Conservation (phyloP, 2,797 vertebrate species). For the Toxotes lorentzi region DNA sequence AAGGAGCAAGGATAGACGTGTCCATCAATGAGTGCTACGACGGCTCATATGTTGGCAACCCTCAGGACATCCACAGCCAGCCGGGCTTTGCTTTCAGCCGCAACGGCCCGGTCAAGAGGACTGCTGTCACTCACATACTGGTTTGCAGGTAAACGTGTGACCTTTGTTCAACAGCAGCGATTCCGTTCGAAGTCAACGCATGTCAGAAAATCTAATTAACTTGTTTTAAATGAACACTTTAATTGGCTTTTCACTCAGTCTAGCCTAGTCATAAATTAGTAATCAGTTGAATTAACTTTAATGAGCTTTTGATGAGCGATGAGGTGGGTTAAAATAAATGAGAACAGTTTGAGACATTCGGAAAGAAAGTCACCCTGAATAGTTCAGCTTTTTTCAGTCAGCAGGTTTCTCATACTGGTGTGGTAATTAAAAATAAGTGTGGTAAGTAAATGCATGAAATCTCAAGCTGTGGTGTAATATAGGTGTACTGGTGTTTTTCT, state of each 20-base stretch:
- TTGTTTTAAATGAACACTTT: background rate
- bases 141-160: constrained; percentile 91
- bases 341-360: background rate
- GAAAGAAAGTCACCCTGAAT: background rate
- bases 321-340: background rate
- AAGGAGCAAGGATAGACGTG: constrained; percentile 99
- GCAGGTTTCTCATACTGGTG: background rate
- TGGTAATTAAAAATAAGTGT: background rate
- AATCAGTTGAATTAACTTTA: constrained; percentile 5
- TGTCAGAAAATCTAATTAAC: background rate
- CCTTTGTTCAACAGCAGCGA: background rate
- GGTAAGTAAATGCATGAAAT: background rate
- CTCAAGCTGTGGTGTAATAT: background rate
- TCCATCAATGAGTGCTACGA: constrained; percentile 99
- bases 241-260: constrained; percentile 3
- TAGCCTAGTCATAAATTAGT: constrained; percentile 4
- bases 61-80: constrained; percentile 99
- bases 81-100: constrained; percentile 99
- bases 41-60: constrained; percentile 98
- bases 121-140: constrained; percentile 95
- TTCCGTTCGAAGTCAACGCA: background rate
- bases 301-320: constrained; percentile 1
- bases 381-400: background rate
- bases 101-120: constrained; percentile 98
- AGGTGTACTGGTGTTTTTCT: background rate